These are phyloP conservation scores for Nudaria mundana DNA, from an alignment of 2,888 invertebrate species.

Conservation along the genomic window DNA sequence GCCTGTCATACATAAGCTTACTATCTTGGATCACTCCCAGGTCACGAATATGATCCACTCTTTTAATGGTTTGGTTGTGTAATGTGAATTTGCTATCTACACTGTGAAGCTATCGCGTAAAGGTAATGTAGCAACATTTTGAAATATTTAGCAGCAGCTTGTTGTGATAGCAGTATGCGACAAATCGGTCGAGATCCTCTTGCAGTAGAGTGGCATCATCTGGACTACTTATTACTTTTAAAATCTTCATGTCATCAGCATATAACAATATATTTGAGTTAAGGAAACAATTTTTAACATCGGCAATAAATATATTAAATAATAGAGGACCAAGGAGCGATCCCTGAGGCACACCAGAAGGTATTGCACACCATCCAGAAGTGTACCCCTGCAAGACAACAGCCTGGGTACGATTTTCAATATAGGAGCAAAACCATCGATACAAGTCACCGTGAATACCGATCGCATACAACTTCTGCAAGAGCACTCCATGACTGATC, in stretches of 20 bases:
- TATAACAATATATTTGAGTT: neutral
- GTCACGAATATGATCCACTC: neutral
- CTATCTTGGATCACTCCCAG: neutral
- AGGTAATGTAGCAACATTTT: neutral
- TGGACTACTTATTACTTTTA: neutral
- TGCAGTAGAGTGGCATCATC: neutral
- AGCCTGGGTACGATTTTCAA: neutral
- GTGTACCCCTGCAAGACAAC: neutral
- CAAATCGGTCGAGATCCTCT: neutral
- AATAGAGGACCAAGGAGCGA: neutral
- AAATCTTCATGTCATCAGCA: neutral
- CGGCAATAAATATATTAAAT: neutral
- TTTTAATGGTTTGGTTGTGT: neutral
- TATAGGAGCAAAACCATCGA: constrained; percentile 1
- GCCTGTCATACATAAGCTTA: neutral
- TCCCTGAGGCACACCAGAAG: neutral
- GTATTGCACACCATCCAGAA: neutral
- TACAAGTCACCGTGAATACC: neutral
- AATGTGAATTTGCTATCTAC: neutral
- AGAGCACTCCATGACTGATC: too few species aligned
- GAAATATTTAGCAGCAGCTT: neutral
- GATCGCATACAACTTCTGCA: too few species aligned
- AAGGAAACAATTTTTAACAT: neutral
- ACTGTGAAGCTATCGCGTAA: neutral
- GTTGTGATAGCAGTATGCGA: neutral